Percentiles rank a stretch among this genome's conserved stretches.
Evolutionary conservation across 2,888 invertebrate genomes (phyloP).

Genomic region (Maniola hyperantus): DNA sequence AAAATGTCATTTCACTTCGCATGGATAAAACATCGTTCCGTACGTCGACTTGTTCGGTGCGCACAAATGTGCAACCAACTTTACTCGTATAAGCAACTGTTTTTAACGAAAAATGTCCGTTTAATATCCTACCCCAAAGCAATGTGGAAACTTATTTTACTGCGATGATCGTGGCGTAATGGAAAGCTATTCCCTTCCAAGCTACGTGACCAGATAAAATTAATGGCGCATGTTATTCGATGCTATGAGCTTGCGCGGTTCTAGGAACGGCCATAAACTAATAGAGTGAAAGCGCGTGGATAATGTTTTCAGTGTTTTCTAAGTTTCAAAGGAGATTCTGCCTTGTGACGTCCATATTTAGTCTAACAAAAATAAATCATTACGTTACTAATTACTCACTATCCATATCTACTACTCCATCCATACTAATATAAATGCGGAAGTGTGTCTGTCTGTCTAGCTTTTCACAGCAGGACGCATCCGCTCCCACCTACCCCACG

Average conservation of each 20-base stretch:
- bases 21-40: too few species aligned
- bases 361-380: too few species aligned
- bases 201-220: slow-evolving; percentile 25
- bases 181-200: slow-evolving; percentile 21
- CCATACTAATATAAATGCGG: not conserved
- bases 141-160: slow-evolving; percentile 21
- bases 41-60: not conserved
- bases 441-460: not conserved
- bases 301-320: not conserved
- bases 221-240: slow-evolving; percentile 22
- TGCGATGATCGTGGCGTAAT: slow-evolving; percentile 20
- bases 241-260: not conserved
- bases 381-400: too few species aligned
- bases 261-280: slow-evolving; percentile 3
- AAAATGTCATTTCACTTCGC: too few species aligned
- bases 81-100: not conserved
- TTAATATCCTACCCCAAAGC: slow-evolving; percentile 6
- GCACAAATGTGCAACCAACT: not conserved
- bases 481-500: too few species aligned
- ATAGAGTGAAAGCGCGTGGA: not conserved
- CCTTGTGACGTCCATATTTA: too few species aligned
- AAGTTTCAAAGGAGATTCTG: too few species aligned
- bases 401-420: too few species aligned
- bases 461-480: too few species aligned
- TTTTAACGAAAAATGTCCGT: slow-evolving; percentile 10